A percentile compares a stretch with the other conserved stretches of the same genome.
These are phyloP conservation scores for Hemithea aestivaria DNA, from an alignment of 2,888 invertebrate species.

Conservation along the genomic window DNA sequence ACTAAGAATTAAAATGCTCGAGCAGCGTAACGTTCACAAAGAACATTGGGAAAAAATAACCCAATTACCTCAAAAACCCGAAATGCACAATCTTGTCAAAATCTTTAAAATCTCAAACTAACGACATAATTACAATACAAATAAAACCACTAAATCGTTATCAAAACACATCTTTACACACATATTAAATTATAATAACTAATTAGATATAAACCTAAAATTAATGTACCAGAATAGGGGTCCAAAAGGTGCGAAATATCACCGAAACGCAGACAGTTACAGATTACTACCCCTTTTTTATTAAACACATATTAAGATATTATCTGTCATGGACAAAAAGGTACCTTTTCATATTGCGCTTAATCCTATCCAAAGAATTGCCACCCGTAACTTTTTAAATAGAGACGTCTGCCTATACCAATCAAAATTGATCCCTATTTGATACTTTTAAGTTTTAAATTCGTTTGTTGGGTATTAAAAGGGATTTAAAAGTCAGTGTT, in stretches of 20 bases:
- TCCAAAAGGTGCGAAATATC: constrained; percentile 61
- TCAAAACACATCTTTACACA: no score
- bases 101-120: not conserved
- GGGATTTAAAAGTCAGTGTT: constrained; percentile 54
- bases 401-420: constrained; percentile 26
- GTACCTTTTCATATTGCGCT: constrained; percentile 55
- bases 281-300: constrained; percentile 71
- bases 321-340: constrained; percentile 63
- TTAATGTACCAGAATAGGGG: constrained; percentile 38
- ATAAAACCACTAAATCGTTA: no score
- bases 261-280: constrained; percentile 65
- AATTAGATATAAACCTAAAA: not conserved
- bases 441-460: not conserved
- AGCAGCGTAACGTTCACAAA: constrained; percentile 18
- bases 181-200: no score
- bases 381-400: constrained; percentile 30
- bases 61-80: constrained; percentile 13
- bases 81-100: constrained; percentile 9
- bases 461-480: constrained; percentile 7
- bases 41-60: constrained; percentile 18
- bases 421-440: constrained; percentile 1
- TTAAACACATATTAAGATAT: constrained; percentile 75
- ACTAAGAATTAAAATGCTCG: constrained; percentile 20
- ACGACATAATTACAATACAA: constrained; percentile 4
- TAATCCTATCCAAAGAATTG: constrained; percentile 57